A percentile compares a stretch with the other conserved stretches of the same genome.
phyloP scores from a whole-genome alignment of 1,140 invertebrate species.

The Telenomus remus region DNA sequence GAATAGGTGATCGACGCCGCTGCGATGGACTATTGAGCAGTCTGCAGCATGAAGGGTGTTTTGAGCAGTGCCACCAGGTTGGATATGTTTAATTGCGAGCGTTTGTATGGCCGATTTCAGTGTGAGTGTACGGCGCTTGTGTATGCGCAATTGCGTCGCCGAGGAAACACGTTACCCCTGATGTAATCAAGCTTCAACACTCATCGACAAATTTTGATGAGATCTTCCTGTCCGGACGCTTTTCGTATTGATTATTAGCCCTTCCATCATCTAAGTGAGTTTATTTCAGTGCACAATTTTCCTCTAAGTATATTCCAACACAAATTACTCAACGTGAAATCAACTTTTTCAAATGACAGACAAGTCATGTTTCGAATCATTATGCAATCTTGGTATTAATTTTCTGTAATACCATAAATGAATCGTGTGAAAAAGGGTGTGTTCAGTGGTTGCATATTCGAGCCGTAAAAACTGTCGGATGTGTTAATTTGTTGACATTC shows the following conservation, averaged over 20 bases:
- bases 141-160: constrained; percentile 1
- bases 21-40: constrained; percentile 56
- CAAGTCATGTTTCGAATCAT: no score
- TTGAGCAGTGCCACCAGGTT: constrained; percentile 9
- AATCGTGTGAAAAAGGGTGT: no score
- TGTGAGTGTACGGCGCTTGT: not conserved
- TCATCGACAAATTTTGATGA: constrained; percentile 2
- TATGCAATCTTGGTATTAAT: no score
- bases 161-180: constrained; percentile 15
- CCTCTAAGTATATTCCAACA: no score
- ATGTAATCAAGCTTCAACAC: constrained; percentile 2
- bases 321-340: no score
- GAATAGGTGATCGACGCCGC: constrained; percentile 49
- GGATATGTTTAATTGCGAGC: constrained; percentile 18
- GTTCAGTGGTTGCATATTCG: constrained; percentile 6
- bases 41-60: constrained; percentile 15
- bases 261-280: no score
- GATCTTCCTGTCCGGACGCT: not conserved
- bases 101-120: constrained; percentile 7
- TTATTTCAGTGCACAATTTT: no score
- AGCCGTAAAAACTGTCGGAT: constrained; percentile 14
- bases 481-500: constrained; percentile 24
- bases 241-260: not conserved
- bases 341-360: no score
- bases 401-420: no score